Evolutionary conservation across 2,113 vertebrate genomes (phyloP), one percentile per base, ranked within the genome.

Genomic region (Labeo rohita): DNA sequence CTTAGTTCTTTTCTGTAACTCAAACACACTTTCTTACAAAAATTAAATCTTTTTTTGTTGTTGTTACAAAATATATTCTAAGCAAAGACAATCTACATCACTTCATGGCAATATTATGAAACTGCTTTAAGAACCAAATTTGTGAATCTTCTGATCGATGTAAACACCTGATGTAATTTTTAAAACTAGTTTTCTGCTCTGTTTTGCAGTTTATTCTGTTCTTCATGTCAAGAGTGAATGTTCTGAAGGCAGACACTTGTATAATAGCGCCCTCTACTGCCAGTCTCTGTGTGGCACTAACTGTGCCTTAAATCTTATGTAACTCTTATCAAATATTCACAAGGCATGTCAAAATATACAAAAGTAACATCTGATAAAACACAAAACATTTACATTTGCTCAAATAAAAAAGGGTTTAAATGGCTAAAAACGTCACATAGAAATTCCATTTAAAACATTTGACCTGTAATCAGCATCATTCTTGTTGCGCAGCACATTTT

Each of bases 251-350:
- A 59, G 28, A 59, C 18, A 15, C 52, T 59, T 79, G 76, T 79
- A 12, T 39, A 13, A 80, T 18, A 8, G 77, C 78, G 59, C 78
- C 43, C 39, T 12, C 78, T 80, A 23, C 78, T 65, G 78, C 2
- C 21, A 15, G 21, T 63, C 16, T 45, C 8, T 28, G 28, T 28
- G 28, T 28, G 28, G 28, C 28, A 28, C 1, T 28, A 28, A 28
- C 2, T 23, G 3, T 10, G 9, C 59, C 59, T 23, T 56, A 15
- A 23, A 7, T 8, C 39, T 6, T n/a, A 47, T 5, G 16, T 0
- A 68, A 59, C 4, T 43, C 28, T 43, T 7, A 43, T 61, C 77
- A 79, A 79, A 61, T 79, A 79, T 59, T 79, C 77, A 78, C 50
- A 56, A 39, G 16, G 28, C 34, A 79, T 21, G 21, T 63, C 39